A percentile compares a stretch with the other conserved stretches of the same genome.
These are phyloP conservation scores for Squalus acanthias DNA, from an alignment of 2,797 vertebrate species.

Conservation along the genomic window DNA sequence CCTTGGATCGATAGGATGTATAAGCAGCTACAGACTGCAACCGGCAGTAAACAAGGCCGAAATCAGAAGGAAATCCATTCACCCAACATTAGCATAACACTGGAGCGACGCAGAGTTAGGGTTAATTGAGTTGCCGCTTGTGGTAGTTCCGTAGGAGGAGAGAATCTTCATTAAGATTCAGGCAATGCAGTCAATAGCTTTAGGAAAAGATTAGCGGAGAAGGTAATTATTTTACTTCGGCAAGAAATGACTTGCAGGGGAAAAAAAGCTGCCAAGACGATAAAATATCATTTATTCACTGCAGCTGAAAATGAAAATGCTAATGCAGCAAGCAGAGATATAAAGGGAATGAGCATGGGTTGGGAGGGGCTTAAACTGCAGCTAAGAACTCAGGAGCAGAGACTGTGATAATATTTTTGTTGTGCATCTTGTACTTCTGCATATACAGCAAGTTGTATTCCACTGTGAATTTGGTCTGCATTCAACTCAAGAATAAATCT, in stretches of 20 bases:
- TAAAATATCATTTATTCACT: conserved; percentile 3
- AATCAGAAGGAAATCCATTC: background rate
- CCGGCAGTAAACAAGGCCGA: background rate
- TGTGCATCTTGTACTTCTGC: background rate
- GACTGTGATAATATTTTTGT: background rate
- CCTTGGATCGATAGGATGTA: too few species aligned
- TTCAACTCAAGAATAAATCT: background rate
- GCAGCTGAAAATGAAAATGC: background rate
- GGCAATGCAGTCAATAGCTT: conserved; percentile 10
- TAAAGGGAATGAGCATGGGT: background rate
- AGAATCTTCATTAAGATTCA: conserved; percentile 25
- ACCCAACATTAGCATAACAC: background rate
- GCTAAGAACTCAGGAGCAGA: background rate
- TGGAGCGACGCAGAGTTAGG: background rate
- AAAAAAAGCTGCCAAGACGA: background rate
- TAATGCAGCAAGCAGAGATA: background rate
- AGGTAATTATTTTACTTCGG: conserved; percentile 8
- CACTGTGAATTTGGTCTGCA: background rate
- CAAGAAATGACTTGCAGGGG: background rate
- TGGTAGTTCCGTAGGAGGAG: background rate
- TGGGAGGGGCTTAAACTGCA: background rate
- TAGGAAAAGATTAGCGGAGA: conserved; percentile 33
- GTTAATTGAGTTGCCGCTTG: conserved; percentile 20
- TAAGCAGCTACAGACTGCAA: background rate
- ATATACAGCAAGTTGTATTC: background rate